Percentiles rank a stretch among this genome's conserved stretches.
phyloP scores from a whole-genome alignment of 2,888 invertebrate species.

The Ichneumoninae sp. region DNA sequence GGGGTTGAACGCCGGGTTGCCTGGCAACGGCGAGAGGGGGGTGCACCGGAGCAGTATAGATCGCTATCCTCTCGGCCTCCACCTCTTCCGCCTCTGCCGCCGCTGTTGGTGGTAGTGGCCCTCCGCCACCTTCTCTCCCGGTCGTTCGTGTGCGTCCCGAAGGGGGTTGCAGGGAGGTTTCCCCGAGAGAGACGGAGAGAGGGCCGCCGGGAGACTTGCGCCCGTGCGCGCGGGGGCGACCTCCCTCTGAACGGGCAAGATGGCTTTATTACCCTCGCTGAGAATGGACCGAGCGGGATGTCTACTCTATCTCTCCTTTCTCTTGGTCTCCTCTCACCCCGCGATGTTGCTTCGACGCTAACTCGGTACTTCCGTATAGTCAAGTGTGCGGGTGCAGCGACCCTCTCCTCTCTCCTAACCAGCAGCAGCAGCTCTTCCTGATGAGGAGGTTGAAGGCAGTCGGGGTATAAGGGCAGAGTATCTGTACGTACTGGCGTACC shows the following conservation, averaged over 20 bases:
- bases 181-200: conserved; percentile 45
- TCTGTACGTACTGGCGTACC: conserved; percentile 27
- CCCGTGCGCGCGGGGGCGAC: conserved; percentile 48
- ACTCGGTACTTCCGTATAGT: conserved; percentile 43
- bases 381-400: conserved; percentile 74
- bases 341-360: conserved; percentile 47
- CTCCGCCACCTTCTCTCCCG: conserved; percentile 58
- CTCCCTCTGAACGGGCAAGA: conserved; percentile 76
- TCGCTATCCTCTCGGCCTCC: conserved; percentile 77
- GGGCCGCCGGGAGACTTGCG: conserved; percentile 62
- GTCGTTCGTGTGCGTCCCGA: conserved; percentile 35
- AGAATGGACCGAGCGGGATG: conserved; percentile 73
- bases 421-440: conserved; percentile 45
- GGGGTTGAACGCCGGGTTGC: conserved; percentile 79
- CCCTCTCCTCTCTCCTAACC: conserved; percentile 56
- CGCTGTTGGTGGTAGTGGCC: conserved; percentile 45
- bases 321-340: conserved; percentile 26
- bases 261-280: conserved; percentile 83
- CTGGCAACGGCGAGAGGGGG: conserved; percentile 79
- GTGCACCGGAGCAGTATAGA: conserved; percentile 77
- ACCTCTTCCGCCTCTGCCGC: conserved; percentile 58
- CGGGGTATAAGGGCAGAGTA: conserved; percentile 50
- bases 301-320: conserved; percentile 54
- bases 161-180: conserved; percentile 54
- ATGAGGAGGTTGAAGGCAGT: conserved; percentile 66